phyloP scores from a whole-genome alignment of 1,140 invertebrate genomes.

The Teleopsis dalmanni region DNA sequence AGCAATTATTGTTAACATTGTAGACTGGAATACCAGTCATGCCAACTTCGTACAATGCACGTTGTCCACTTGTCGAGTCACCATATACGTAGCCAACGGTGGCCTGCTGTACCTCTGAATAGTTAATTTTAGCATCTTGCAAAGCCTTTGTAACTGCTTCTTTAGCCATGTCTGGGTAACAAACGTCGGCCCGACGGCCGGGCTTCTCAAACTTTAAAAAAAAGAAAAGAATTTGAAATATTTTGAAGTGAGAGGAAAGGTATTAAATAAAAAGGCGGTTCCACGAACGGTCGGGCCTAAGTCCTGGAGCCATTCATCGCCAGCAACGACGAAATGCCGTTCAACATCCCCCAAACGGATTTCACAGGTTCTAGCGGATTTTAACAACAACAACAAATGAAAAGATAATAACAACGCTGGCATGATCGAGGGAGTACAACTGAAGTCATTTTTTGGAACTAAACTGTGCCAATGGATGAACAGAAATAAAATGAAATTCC shows the following conservation, averaged over 20 bases:
- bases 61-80: conserved; percentile 93
- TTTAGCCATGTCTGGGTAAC: conserved; percentile 92
- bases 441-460: no score
- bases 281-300: no score
- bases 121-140: conserved; percentile 75
- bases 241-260: no score
- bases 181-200: conserved; percentile 65
- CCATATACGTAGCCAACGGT: conserved; percentile 93
- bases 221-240: neutral
- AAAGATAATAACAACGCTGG: neutral
- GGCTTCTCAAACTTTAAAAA: conserved; percentile 64
- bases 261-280: no score
- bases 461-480: no score
- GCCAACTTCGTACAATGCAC: conserved; percentile 89
- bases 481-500: no score
- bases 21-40: conserved; percentile 95
- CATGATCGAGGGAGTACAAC: no score
- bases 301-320: neutral
- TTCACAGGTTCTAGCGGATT: no score
- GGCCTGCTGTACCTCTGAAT: conserved; percentile 77
- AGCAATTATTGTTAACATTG: conserved; percentile 99
- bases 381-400: neutral
- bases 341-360: no score
- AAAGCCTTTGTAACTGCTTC: conserved; percentile 88
- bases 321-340: no score